Base-by-base conservation (phyloP, 2,797 vertebrate genomes). In the Meda fulgida region DNA sequence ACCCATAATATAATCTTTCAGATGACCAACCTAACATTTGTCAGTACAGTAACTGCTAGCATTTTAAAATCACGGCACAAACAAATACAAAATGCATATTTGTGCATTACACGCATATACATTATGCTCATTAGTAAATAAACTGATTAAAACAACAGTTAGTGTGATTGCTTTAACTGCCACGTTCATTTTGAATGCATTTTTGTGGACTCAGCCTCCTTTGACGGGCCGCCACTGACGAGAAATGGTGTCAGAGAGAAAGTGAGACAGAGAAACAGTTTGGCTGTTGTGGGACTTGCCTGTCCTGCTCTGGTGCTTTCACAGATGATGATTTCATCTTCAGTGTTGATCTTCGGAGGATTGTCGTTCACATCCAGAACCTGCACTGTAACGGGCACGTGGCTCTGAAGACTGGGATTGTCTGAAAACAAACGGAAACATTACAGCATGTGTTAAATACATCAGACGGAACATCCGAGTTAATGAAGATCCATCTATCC, bases 281-380 rank as follows among this genome's bases (percentile, higher is more conserved):
- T 0, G 29, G 46, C 36, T 34, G 26, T 63, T 51, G 21, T 8
- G 78, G 81, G 29, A 34, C 92, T 95, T 96, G 98, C 98, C 96
- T 99, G 97, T 83, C 97, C 97, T 26, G 96, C 96, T 90, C 94
- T 97, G 78, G 96, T 96, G 93, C 97, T 97, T 92, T 99, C 98
- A 87, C 98, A 99, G 88, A 99, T 96, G 18, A 99, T 94, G 90
- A 97, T 93, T 87, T 99, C 97, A 86, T 97, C 96, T 29, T 98
- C 96, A 36, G 93, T 95, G 63, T 94, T 93, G 80, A 99, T 95
- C 90, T 97, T 93, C 0, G 98, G 98, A 2, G 97, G 95, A 87
- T 99, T 99, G 94, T 99, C 98, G 77, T 99, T 99, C 90, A 99
- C 90, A 78, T 99, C 98, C 84, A 99, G 93, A 75, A 99, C 97